A percentile compares a stretch with the other conserved stretches of the same genome.
Conservation (phyloP, 2,888 invertebrate species). For the Drosophila atripex region DNA sequence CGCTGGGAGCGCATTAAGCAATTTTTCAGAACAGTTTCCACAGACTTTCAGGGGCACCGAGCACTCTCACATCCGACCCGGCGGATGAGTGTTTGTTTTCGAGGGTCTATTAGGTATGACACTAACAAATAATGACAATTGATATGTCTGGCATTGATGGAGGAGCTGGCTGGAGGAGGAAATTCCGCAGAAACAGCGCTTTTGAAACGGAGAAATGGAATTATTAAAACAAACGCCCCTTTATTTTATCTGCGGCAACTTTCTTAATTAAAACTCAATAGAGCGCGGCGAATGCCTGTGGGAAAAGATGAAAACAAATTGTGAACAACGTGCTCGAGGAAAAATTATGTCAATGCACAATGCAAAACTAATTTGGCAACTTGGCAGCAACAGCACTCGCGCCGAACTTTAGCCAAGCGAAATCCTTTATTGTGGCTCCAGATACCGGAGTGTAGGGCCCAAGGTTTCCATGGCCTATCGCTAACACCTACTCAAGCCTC, state of each 20-base stretch:
- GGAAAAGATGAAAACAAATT: conserved; percentile 45
- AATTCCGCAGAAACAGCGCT: not conserved
- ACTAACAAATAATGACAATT: conserved; percentile 62
- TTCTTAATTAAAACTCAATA: conserved; percentile 76
- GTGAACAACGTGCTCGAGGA: conserved; percentile 24
- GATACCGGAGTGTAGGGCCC: conserved; percentile 13
- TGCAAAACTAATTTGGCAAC: conserved; percentile 47
- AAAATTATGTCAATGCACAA: conserved; percentile 58
- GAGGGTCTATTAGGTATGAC: conserved; percentile 35
- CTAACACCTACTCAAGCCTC: conserved; percentile 34
- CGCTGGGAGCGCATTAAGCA: conserved; percentile 55
- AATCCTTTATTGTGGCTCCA: conserved; percentile 29
- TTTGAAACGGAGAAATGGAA: conserved; percentile 47
- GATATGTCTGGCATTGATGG: conserved; percentile 64
- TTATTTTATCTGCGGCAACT: conserved; percentile 52
- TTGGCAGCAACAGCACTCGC: conserved; percentile 36
- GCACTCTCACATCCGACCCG: not conserved
- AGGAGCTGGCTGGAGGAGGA: not conserved
- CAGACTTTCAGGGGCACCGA: conserved; percentile 46
- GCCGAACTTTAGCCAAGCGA: conserved; percentile 19
- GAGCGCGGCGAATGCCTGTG: conserved; percentile 49
- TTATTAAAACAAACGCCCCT: conserved; percentile 33
- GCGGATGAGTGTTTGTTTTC: conserved; percentile 28
- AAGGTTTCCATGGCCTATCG: conserved; percentile 53
- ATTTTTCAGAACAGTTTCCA: conserved; percentile 60